phyloP scores from a whole-genome alignment of 2,113 vertebrate genomes.

The Oplegnathus fasciatus region DNA sequence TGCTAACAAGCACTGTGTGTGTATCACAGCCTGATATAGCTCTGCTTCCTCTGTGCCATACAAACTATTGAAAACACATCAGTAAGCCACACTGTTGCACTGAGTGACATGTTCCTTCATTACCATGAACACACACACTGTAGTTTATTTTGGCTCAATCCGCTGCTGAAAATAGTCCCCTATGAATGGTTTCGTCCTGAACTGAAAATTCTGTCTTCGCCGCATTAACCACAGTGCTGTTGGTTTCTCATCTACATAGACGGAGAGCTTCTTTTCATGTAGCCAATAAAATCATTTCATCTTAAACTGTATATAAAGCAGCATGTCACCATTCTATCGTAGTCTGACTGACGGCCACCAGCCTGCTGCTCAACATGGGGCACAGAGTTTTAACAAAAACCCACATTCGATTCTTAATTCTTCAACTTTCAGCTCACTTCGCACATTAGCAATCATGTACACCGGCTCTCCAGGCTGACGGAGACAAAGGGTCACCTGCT shows the following conservation, averaged over 20 bases:
- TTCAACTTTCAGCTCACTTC: no score
- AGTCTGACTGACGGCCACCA: background rate
- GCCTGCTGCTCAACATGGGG: background rate
- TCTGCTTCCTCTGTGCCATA: background rate
- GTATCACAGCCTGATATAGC: no score
- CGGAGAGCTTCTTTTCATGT: background rate
- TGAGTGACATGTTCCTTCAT: no score
- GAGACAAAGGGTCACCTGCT: no score
- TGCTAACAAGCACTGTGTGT: background rate
- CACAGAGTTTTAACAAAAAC: background rate
- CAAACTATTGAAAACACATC: background rate
- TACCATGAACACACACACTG: background rate
- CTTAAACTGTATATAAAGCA: background rate
- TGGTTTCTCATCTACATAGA: background rate
- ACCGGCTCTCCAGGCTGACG: no score
- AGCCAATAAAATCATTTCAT: background rate
- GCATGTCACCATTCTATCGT: background rate
- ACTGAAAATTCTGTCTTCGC: background rate
- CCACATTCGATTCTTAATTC: background rate
- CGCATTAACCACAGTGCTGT: background rate
- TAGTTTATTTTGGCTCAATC: background rate
- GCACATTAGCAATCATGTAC: no score
- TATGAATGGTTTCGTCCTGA: background rate
- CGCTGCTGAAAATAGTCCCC: background rate
- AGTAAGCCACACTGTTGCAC: background rate